Evolutionary conservation across 2,113 vertebrate genomes (phyloP), one percentile per base, ranked within the genome.

Genomic region (Erpornis zantholeuca): DNA sequence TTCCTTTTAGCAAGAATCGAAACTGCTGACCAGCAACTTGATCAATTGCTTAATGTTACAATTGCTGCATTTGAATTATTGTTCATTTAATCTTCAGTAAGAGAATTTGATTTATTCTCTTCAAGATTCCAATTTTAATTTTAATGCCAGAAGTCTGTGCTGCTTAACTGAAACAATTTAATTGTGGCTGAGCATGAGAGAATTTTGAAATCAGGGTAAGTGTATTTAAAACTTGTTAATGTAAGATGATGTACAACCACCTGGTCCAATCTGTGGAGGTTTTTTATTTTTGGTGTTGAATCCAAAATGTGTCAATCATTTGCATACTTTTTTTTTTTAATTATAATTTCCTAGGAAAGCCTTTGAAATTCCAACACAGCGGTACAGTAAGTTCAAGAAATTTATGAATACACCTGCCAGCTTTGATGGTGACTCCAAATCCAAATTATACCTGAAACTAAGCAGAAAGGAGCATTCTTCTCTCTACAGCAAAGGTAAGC

Each of bases 391-490:
- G 61, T 94, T 97, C 54, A 98, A 97, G 92, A 98, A 97, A 91
- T 93, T 92, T 65, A 57, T 44, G n/a, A 82, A 82, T 64, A 23
- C 59, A 21, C 49, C 95, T 89, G 91, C 78, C 45, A 88, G 94
- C 25, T 96, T 95, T 95, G 92, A 96, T 49, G 92, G 72, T n/a
- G 97, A 98, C 81, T 93, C 92, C 59, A 98, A 97, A 91, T 75
- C 17, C 79, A 98, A 97, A 95, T 84, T 98, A 77, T 98, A 98
- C 95, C 98, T 98, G 75, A 98, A 96, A 78, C 82, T 98, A 40
- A 98, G 97, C 95, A 97, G 88, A 65, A 98, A 97, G 87, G 98
- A 98, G 50, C 95, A 87, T 76, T 98, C 98, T 60, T 98, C 98
- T 69, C 8, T 93, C 57, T 98, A 98, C 14, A 98, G 94, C 94